A percentile compares a stretch with the other conserved stretches of the same genome.
Conservation (phyloP, 2,888 invertebrate genomes). For the Criorhina ranunculi region DNA sequence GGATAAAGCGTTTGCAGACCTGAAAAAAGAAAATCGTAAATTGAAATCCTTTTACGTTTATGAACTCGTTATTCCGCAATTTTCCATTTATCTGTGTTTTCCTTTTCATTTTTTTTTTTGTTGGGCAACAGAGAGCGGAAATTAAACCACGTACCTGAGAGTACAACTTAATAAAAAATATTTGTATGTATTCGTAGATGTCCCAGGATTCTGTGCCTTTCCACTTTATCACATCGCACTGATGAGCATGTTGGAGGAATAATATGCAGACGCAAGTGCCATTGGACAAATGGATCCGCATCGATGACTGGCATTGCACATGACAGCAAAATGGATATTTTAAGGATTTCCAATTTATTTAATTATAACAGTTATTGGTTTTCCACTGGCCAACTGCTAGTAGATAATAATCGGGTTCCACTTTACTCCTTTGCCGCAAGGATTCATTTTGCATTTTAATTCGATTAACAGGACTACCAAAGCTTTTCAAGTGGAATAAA, state of each 20-base stretch:
- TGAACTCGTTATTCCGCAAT: slow-evolving; percentile 17
- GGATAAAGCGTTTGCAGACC: neutral
- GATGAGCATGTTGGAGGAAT: neutral
- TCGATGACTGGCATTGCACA: slow-evolving; percentile 8
- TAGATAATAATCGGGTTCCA: slow-evolving; percentile 8
- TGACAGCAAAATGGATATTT: slow-evolving; percentile 24
- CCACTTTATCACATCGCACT: neutral
- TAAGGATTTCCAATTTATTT: slow-evolving; percentile 47
- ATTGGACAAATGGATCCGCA: neutral
- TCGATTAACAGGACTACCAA: neutral
- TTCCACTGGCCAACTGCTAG: slow-evolving; percentile 15
- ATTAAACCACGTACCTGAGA: neutral
- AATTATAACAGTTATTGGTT: slow-evolving; percentile 35
- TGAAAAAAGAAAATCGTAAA: neutral
- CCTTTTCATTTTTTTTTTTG: neutral
- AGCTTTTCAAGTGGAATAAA: neutral
- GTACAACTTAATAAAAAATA: neutral
- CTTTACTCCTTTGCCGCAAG: neutral
- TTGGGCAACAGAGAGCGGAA: neutral
- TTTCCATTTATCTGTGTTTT: neutral
- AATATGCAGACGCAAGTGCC: neutral
- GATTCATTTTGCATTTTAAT: neutral
- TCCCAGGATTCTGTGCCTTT: neutral
- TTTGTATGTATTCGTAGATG: too few relatives aligned
- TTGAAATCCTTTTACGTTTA: slow-evolving; percentile 7